Base-by-base conservation (phyloP, 2,113 vertebrate species). In the Arothron firmamentum region DNA sequence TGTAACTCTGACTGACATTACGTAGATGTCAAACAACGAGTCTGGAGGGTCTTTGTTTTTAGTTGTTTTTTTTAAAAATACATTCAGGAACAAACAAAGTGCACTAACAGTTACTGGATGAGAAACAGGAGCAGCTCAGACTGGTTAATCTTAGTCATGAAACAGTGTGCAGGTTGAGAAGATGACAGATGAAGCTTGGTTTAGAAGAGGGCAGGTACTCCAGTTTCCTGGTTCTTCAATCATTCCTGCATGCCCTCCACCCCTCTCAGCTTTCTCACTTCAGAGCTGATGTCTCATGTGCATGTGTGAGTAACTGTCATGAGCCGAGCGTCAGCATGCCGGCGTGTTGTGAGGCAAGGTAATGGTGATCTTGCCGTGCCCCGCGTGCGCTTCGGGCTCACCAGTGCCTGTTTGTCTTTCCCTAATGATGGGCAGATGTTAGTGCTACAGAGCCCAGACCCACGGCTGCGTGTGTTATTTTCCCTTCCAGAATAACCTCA, bases 391-490 rank as follows among this genome's bases (percentile, higher is more conserved):
- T 50, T 56, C 70, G 52, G 71, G 80, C 59, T 71, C 53, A 49
- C 28, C 57, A 65, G 54, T 51, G 19, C 55, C 73, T 7, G 51
- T 75, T 61, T 72, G 69, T 78, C 70, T 3, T 66, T 52, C 62
- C 58, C 67, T 83, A 81, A 85, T 83, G 38, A 70, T 73, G 43
- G 74, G 74, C 80, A 85, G 83, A 85, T 85, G 80, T 73, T 70
- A 51, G 66, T 62, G 78, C 69, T 73, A 79, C 43, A 56, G 70
- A 77, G 65, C 62, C 69, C 19, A 34, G 23, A 53, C 61, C 69
- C 21, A 23, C 2, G 46, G 68, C 56, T 49, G 19, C 54, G 47
- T 53, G 66, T 61, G 66, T 61, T 65, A 19, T 34, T 54, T 62
- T 45, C 41, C 51, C 16, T 5, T 11, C 20, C 49, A 52, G 28